Evolutionary conservation across 2,113 vertebrate genomes (phyloP).

Genomic region (Chloropsis cyanopogon): DNA sequence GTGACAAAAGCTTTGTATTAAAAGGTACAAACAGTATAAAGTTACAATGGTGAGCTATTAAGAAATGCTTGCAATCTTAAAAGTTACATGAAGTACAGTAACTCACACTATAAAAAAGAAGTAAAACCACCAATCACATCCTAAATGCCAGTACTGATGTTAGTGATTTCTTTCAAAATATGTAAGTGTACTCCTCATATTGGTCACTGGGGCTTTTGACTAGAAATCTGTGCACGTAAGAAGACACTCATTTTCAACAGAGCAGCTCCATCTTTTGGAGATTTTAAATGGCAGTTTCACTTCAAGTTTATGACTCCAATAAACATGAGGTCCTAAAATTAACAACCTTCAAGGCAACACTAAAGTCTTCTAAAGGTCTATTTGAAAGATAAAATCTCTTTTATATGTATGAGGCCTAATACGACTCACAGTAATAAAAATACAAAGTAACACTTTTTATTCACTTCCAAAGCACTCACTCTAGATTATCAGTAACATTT

Average conservation of each 20-base stretch:
- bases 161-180: not conserved
- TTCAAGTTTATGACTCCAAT: not conserved
- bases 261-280: not conserved
- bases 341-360: not conserved
- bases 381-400: not conserved
- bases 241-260: not conserved
- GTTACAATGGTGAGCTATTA: not conserved
- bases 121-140: not conserved
- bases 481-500: not conserved
- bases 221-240: not conserved
- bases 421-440: not conserved
- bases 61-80: not conserved
- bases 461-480: not conserved
- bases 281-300: not conserved
- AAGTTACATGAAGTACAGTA: not conserved
- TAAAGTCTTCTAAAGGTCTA: not conserved
- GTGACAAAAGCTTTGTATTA: not conserved
- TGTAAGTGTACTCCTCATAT: not conserved
- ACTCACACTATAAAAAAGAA: not conserved
- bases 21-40: not conserved
- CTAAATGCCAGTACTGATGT: not conserved
- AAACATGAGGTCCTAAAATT: not conserved
- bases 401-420: not conserved
- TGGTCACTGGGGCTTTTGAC: not conserved
- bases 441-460: not conserved